These are phyloP conservation scores for Capitella teleta DNA, from an alignment of 1,140 invertebrate genomes.

Conservation along the genomic window DNA sequence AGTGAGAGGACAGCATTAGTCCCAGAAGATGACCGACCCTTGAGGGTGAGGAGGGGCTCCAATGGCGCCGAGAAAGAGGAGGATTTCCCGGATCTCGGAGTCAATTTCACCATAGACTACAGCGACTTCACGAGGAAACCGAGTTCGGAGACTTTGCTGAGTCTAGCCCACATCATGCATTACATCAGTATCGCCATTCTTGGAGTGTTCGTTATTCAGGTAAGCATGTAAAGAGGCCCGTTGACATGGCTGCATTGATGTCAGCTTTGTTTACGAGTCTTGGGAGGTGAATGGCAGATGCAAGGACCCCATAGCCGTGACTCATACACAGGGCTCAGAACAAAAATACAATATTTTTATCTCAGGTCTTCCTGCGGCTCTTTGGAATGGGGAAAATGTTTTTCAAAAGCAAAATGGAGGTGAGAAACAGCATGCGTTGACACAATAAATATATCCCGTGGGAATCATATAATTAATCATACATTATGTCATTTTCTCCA, in stretches of 20 bases:
- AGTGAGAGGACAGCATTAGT: too few species aligned
- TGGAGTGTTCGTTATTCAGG: conserved; percentile 12
- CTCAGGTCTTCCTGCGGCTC: conserved; percentile 9
- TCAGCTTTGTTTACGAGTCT: neutral
- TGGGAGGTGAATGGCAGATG: neutral
- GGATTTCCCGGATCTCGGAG: too few species aligned
- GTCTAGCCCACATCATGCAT: conserved; percentile 13
- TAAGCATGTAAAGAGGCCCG: conserved; percentile 1
- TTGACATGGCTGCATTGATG: neutral
- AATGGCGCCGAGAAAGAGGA: too few species aligned
- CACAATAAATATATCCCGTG: neutral
- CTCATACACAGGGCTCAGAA: neutral
- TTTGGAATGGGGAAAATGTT: conserved; percentile 9
- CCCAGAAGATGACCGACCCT: too few species aligned
- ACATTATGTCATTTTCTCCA: neutral
- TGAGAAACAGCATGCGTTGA: neutral
- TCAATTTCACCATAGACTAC: too few species aligned
- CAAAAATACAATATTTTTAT: neutral
- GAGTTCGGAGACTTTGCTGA: conserved; percentile 6
- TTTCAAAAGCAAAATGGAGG: conserved; percentile 11
- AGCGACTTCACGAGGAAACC: too few species aligned
- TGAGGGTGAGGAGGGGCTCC: too few species aligned
- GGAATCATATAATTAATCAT: neutral
- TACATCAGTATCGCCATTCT: conserved; percentile 11
- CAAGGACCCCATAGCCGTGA: neutral